These are phyloP conservation scores for Plagodis dolabraria DNA, from an alignment of 2,888 invertebrate genomes.

Conservation along the genomic window DNA sequence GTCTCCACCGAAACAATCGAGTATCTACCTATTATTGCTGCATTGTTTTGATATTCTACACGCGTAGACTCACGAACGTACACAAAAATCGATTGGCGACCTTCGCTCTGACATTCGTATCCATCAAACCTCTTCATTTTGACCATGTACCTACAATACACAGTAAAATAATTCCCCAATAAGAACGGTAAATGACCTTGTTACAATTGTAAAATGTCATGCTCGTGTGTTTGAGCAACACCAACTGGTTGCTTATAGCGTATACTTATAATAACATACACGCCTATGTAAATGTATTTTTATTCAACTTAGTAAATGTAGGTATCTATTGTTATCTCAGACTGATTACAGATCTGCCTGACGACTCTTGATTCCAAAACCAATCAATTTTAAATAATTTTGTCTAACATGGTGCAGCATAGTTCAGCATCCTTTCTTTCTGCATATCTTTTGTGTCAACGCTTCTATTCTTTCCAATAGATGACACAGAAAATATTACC, in stretches of 20 bases:
- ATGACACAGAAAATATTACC: background rate
- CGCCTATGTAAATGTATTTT: conserved; percentile 26
- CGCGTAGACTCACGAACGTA: conserved; percentile 40
- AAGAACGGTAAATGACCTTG: conserved; percentile 75
- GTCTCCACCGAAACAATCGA: conserved; percentile 10
- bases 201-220: conserved; percentile 82
- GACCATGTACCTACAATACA: conserved; percentile 56
- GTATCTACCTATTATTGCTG: conserved; percentile 6
- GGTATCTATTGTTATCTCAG: too few relatives aligned
- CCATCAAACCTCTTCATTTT: conserved; percentile 59
- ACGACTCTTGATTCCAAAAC: conserved; percentile 10
- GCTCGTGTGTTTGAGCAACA: conserved; percentile 70
- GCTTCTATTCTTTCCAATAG: background rate
- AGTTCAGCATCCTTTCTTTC: too few relatives aligned
- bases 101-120: conserved; percentile 68
- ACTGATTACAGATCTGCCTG: background rate
- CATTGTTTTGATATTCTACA: conserved; percentile 40
- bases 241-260: conserved; percentile 60
- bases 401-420: background rate
- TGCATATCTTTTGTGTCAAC: too few relatives aligned
- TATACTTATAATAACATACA: conserved; percentile 38
- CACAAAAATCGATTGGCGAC: conserved; percentile 53
- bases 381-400: background rate
- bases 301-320: conserved; percentile 1
- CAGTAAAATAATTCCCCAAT: conserved; percentile 64